Evolutionary conservation across 92 coral and sea anemone genomes (phyloP).

Genomic region (Palythoa caribaeorum): DNA sequence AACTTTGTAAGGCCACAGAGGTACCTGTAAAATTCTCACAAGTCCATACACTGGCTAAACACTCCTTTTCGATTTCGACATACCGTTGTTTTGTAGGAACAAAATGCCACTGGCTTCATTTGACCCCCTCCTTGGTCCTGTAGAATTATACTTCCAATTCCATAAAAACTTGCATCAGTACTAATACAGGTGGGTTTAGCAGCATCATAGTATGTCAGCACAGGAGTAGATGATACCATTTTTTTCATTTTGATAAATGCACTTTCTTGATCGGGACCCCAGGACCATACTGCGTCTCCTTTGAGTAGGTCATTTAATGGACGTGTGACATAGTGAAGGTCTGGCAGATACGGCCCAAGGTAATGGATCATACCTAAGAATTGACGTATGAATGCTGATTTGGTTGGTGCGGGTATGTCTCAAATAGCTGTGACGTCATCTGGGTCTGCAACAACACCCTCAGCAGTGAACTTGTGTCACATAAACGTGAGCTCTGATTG

Average conservation of each 20-base stretch:
- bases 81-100: background rate
- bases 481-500: background rate
- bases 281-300: no score
- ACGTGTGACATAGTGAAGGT: slow-evolving; percentile 24
- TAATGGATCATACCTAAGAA: slow-evolving; percentile 46
- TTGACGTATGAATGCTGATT: background rate
- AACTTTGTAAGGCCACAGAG: no score
- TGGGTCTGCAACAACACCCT: no score
- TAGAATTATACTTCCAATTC: slow-evolving; percentile 5
- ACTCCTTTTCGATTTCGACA: background rate
- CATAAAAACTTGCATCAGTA: background rate
- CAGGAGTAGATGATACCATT: background rate
- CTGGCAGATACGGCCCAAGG: background rate
- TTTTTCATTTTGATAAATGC: slow-evolving; percentile 17
- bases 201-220: no score
- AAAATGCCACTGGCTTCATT: background rate
- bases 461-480: slow-evolving; percentile 7
- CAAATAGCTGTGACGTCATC: slow-evolving; percentile 20
- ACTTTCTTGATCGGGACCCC: background rate
- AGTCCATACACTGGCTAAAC: background rate
- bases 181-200: no score
- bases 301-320: background rate
- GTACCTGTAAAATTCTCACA: no score
- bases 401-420: slow-evolving; percentile 6
- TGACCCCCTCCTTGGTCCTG: background rate